phyloP scores from a whole-genome alignment of 2,888 invertebrate genomes.

The Cephus pygmeus region DNA sequence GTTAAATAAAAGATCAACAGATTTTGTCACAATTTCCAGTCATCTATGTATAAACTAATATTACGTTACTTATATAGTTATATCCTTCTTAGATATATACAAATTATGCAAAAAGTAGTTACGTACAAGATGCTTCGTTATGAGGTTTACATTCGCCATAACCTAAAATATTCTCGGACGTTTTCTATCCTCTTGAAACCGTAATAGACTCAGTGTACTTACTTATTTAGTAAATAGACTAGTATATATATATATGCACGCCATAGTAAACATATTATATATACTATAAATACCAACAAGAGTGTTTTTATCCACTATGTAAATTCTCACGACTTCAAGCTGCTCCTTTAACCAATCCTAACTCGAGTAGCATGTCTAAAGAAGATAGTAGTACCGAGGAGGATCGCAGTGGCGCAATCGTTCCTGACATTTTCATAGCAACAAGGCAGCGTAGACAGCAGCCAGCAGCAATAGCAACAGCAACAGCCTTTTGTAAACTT shows the following conservation, averaged over 20 bases:
- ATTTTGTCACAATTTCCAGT: neutral
- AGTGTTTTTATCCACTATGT: neutral
- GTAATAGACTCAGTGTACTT: neutral
- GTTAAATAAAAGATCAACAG: neutral
- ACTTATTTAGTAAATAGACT: neutral
- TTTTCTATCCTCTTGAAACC: too few relatives aligned
- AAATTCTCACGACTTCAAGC: neutral
- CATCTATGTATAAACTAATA: neutral
- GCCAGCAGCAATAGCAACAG: slow-evolving; percentile 14
- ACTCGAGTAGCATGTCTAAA: neutral
- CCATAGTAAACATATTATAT: neutral
- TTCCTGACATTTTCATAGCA: slow-evolving; percentile 48
- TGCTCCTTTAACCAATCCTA: neutral
- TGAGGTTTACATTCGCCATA: too few relatives aligned
- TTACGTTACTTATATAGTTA: neutral
- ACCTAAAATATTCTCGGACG: too few relatives aligned
- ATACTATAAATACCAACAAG: neutral
- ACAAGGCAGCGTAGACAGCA: slow-evolving; percentile 31
- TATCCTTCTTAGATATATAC: neutral
- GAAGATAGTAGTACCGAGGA: slow-evolving; percentile 11
- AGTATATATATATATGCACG: too few relatives aligned
- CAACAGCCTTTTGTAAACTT: slow-evolving; percentile 24
- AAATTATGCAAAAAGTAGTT: neutral
- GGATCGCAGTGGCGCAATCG: slow-evolving; percentile 30
- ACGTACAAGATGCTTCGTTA: too few relatives aligned